Evolutionary conservation across 2,888 invertebrate genomes (phyloP), one percentile per base, ranked within the genome.

Genomic region (Aleiodes alternator): DNA sequence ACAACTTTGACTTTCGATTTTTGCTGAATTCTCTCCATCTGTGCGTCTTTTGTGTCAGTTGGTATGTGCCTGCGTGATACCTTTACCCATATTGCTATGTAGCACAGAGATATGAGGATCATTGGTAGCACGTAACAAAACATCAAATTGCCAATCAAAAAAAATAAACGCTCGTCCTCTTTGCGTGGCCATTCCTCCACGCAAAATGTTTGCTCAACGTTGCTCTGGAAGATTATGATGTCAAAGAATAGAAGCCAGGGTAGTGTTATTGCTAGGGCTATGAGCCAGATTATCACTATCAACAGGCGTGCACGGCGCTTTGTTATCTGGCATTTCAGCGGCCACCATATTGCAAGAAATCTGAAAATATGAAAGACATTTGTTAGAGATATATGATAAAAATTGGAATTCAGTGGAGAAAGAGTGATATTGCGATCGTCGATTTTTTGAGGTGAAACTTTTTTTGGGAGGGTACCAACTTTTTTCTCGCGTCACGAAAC

Each of bases 301-400:
- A 97, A 95, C 88, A 96, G 91, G 72, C 96, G 93, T 9, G 97
- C 97, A 16, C 96, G 94, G 73, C 95, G 92, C 86, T 96, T 96
- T 64, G 97, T 96, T 90, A 98, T 96, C 90, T 97, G 97, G 86
- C 95, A 94, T 86, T 96, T 96, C 84, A 98, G 90, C 1, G 97
- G 97, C 94, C 96, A 97, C 95, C 98, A 97, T 84, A 98, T 98
- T 61, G 98, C 98, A 82, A 98, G 92, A 89, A 97, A 98, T 91
- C 98, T 98, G 94, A 16, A 94, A 93, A 91, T 90, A 90, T 8
- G 34, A 50, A 69, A 23, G 16, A 64, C 48, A 61, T 34, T 23
- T 61, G 7, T 61, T 34, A 61, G 23, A 16, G 31, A 12, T 14
- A 14, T 38, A 48, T 61, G n/a, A n/a, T 31, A 7, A 8, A 31